Evolutionary conservation across 2,888 invertebrate genomes (phyloP), one percentile per base, ranked within the genome.

Genomic region (Piscicola geometra): DNA sequence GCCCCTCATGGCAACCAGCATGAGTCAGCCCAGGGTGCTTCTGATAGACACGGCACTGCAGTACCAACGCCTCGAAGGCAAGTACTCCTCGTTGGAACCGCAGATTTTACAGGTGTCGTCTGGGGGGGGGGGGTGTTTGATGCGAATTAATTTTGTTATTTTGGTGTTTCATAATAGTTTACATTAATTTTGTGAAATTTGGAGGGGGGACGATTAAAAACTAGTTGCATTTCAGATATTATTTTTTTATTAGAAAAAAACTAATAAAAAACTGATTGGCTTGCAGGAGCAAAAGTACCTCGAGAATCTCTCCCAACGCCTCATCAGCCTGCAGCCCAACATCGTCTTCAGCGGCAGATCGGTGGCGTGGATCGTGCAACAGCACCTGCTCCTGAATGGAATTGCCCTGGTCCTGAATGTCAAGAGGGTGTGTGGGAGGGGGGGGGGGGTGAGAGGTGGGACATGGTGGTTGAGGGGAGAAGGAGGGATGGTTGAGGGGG

Each of bases 71-170:
- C 92, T 93, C 0, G 94, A 96, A 84, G 94, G 94, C 21, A 92
- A 94, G 83, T 89, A 97, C 78, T 91, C 95, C 71, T 94, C 95
- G 0, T 87, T 99, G 75, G 97, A 98, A 82, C 96, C 97, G 0
- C 91, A 98, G 33, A 88, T 97, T 81, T 88, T 95, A 87, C 81
- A 85, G 84, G 86, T 92, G 77, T 28, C 32, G 41, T 70, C 9
- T n/a, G n/a, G n/a, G n/a, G n/a, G n/a, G n/a, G n/a, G n/a, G n/a
- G n/a, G n/a, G n/a, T n/a, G n/a, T n/a, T n/a, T n/a, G n/a, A n/a
- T n/a, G n/a, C n/a, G n/a, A n/a, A n/a, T n/a, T n/a, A n/a, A n/a
- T n/a, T n/a, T n/a, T n/a, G n/a, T n/a, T n/a, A n/a, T n/a, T n/a
- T n/a, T n/a, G n/a, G n/a, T n/a, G n/a, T n/a, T n/a, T n/a, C n/a